These are phyloP conservation scores for Drosophila ananassae DNA, from an alignment of 1,140 invertebrate genomes.

Conservation along the genomic window DNA sequence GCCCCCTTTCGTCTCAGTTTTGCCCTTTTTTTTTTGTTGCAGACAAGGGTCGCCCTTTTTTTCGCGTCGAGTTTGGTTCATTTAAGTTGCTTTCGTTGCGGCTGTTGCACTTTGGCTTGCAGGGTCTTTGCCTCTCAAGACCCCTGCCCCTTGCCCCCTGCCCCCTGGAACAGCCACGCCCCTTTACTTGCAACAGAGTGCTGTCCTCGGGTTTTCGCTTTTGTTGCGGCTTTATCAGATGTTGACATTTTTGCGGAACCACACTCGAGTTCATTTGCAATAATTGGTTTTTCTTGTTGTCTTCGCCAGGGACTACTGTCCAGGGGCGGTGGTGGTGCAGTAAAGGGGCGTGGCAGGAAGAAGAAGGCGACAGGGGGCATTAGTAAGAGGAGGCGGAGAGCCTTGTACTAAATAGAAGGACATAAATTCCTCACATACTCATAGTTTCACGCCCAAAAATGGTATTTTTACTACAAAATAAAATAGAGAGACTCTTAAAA, in stretches of 20 bases:
- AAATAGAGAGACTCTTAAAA: neutral
- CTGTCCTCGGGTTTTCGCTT: constrained; percentile 38
- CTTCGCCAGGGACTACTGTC: constrained; percentile 8
- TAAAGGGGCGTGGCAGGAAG: neutral
- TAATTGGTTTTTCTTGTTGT: constrained; percentile 83
- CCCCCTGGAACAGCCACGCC: constrained; percentile 3
- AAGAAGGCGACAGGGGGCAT: neutral
- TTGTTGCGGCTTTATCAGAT: constrained; percentile 76
- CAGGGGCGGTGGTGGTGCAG: neutral
- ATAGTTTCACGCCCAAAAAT: constrained; percentile 45
- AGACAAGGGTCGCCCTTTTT: constrained; percentile 48
- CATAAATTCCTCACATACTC: constrained; percentile 61
- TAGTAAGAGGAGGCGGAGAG: neutral
- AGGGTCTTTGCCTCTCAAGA: constrained; percentile 30
- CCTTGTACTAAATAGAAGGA: constrained; percentile 44
- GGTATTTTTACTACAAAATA: constrained; percentile 29
- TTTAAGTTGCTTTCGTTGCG: constrained; percentile 52
- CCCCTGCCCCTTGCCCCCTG: neutral
- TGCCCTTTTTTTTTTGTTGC: constrained; percentile 26
- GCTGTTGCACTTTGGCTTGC: constrained; percentile 75
- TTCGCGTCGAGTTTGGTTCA: constrained; percentile 27
- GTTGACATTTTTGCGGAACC: constrained; percentile 82
- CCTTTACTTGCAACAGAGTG: constrained; percentile 8
- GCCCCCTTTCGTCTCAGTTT: constrained; percentile 7
- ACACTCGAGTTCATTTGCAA: constrained; percentile 83